Conservation (phyloP, 2,888 invertebrate genomes). For the Drosophila setosimentum region DNA sequence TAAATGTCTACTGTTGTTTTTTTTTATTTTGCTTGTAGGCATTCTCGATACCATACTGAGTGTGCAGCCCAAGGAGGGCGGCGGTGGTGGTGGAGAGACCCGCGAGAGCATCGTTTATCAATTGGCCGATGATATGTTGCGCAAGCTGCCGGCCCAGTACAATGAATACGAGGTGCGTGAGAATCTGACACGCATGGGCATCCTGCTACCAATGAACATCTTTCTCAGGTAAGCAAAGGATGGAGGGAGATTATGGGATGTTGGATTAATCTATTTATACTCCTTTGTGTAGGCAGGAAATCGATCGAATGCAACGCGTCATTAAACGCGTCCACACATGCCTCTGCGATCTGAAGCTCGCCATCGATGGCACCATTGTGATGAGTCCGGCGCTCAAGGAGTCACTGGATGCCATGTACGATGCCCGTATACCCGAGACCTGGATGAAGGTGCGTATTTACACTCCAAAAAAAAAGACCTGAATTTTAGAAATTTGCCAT, state of each 20-base stretch:
- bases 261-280: constrained; percentile 17
- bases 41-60: constrained; percentile 97
- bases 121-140: constrained; percentile 96
- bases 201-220: constrained; percentile 97
- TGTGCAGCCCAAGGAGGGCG: constrained; percentile 99
- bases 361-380: constrained; percentile 98
- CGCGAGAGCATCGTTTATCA: constrained; percentile 96
- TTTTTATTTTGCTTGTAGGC: constrained; percentile 78
- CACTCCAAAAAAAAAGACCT: not conserved
- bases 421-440: constrained; percentile 95
- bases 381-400: constrained; percentile 96
- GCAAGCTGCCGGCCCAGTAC: constrained; percentile 93
- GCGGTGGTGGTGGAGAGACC: constrained; percentile 95
- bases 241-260: no score
- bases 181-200: constrained; percentile 95
- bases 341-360: constrained; percentile 94
- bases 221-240: constrained; percentile 88
- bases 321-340: constrained; percentile 92
- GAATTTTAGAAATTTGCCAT: not conserved
- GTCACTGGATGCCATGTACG: constrained; percentile 98
- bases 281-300: constrained; percentile 87
- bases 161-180: constrained; percentile 96
- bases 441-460: constrained; percentile 92
- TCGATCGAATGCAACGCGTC: constrained; percentile 94
- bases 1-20: not conserved